These are phyloP conservation scores for Colinus virginianus DNA, from an alignment of 2,113 vertebrate genomes.

Conservation along the genomic window DNA sequence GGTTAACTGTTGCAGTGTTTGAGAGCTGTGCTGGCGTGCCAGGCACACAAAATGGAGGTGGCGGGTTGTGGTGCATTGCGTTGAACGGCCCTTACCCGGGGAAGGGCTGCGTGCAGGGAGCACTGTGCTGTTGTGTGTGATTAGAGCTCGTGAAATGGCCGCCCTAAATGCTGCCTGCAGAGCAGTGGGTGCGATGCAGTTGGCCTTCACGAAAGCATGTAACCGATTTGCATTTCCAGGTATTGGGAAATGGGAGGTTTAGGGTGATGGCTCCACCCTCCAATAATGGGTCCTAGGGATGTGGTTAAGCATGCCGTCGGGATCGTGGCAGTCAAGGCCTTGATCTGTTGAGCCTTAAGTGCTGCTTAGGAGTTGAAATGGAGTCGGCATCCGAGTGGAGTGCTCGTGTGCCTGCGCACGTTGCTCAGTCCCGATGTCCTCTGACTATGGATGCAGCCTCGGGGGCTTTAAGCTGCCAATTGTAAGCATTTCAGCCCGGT, in stretches of 20 bases:
- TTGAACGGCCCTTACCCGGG: accelerated
- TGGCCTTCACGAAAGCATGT: accelerated
- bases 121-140: accelerated
- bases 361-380: accelerated
- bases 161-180: accelerated
- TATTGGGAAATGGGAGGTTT: accelerated
- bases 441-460: accelerated
- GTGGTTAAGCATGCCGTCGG: accelerated
- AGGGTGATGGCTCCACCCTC: accelerated
- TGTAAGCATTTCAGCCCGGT: accelerated
- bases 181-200: neutral
- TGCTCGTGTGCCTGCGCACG: no score
- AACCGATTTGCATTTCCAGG: accelerated
- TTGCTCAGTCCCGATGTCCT: no score
- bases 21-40: accelerated
- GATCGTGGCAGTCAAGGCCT: accelerated
- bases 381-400: no score
- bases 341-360: accelerated
- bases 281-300: accelerated
- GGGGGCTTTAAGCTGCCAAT: accelerated
- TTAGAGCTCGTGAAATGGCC: accelerated
- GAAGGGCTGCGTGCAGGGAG: accelerated
- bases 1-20: accelerated
- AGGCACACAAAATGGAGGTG: accelerated
- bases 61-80: accelerated